Conservation (phyloP, 2,888 invertebrate genomes). For the Eristalis pertinax region DNA sequence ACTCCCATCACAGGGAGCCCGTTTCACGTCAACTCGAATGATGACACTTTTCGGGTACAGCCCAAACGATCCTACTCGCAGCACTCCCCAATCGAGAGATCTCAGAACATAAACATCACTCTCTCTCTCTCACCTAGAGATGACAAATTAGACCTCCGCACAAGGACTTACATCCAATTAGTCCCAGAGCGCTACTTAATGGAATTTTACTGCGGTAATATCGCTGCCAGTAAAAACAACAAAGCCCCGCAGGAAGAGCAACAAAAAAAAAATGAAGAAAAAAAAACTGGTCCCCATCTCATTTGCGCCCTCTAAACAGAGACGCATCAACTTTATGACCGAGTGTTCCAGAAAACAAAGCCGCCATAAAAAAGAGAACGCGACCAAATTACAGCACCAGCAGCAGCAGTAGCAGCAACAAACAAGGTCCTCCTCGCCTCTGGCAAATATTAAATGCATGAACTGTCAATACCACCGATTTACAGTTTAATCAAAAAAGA, state of each 20-base stretch:
- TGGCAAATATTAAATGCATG: not conserved
- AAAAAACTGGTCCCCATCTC: not conserved
- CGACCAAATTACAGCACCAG: not conserved
- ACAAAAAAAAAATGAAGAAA: not conserved
- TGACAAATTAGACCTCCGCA: not conserved
- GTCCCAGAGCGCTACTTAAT: not conserved
- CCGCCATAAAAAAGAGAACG: not conserved
- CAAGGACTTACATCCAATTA: not conserved
- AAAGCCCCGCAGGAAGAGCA: not conserved
- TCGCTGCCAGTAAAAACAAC: not conserved
- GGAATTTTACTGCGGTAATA: not conserved
- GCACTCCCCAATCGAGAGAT: not conserved
- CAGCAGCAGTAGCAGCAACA: not conserved
- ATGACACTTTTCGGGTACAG: no score
- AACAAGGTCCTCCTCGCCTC: no score
- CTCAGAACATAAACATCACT: no score
- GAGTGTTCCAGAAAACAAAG: not conserved
- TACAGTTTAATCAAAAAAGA: conserved; percentile 29
- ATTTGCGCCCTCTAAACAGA: not conserved
- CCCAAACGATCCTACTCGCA: no score
- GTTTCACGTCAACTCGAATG: not conserved
- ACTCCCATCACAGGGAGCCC: not conserved
- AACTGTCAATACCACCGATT: conserved; percentile 18
- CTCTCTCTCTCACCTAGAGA: not conserved
- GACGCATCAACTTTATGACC: not conserved